Base-by-base conservation (phyloP, 1,140 invertebrate genomes). In the Oedothorax gibbosus region DNA sequence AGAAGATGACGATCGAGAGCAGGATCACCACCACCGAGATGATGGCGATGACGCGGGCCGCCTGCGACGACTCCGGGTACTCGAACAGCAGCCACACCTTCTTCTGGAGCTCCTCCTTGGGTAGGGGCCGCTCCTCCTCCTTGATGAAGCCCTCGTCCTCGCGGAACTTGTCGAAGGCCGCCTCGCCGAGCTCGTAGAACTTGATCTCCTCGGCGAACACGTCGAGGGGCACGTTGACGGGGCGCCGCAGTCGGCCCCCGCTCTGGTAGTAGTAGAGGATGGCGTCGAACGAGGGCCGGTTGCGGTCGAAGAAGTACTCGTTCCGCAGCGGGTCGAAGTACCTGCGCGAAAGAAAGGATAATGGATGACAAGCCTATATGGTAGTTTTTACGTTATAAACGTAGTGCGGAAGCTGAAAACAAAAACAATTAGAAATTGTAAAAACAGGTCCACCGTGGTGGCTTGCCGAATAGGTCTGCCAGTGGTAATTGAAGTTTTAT, bases 241-340 rank as follows among this genome's bases (percentile, higher is more conserved):
- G 98, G 89, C 98, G 93, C 87, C 97, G 94, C 87, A 99, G 93
- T 88, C 98, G 93, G 85, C 98, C 98, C 87, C 98, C 95, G 91
- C 97, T 99, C 91, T 99, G 98, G 92, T 99, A 99, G 91, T 99
- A 99, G 91, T 99, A 99, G 88, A 99, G 94, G 92, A 99, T 99
- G 90, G 98, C 96, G 93, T 98, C 96, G 92, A 98, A 98, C 90
- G 96, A 97, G 89, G 97, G 96, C 91, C 98, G 94, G 93, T 99
- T 99, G 89, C 98, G 94, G 92, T 99, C 98, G 93, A 99, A 99
- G 93, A 99, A 99, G 92, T 99, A 99, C 92, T 99, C 98, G 93
- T 99, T 99, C 91, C 96, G 94, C 88, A 98, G 92, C 82, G 97
- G 96, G 93, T 99, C 98, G 92, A 98, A 99, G 92, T 98, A 87